A percentile compares a stretch with the other conserved stretches of the same genome.
These are phyloP conservation scores for Ophion costatus DNA, from an alignment of 2,888 invertebrate species.

Conservation along the genomic window DNA sequence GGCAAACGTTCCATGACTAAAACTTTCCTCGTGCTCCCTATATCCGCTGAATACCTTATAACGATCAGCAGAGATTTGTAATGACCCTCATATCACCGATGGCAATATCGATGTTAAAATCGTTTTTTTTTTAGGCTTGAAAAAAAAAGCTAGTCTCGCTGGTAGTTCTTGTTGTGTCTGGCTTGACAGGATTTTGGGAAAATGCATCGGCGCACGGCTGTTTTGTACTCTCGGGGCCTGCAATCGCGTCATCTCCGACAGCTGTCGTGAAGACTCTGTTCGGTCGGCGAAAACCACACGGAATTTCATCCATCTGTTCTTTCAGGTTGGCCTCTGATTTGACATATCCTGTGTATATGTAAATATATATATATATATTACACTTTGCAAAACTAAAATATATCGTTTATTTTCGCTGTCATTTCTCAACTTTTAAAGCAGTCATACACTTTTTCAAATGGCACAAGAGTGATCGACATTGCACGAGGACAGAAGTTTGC, in stretches of 20 bases:
- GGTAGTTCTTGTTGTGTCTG: neutral
- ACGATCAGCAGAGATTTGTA: neutral
- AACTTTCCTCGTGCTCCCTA: neutral
- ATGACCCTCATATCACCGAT: constrained; percentile 2
- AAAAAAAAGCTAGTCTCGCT: neutral
- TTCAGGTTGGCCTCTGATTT: constrained; percentile 51
- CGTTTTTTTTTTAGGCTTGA: neutral
- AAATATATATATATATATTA: neutral
- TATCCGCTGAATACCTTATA: constrained; percentile 13
- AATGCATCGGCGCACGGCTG: constrained; percentile 59
- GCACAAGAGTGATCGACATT: no score
- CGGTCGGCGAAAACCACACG: constrained; percentile 46
- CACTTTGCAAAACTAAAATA: neutral
- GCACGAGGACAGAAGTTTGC: no score
- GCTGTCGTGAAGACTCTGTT: constrained; percentile 55
- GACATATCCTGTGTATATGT: constrained; percentile 31
- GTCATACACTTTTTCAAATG: no score
- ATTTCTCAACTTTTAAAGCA: neutral
- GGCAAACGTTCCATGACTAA: constrained; percentile 21
- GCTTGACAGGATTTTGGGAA: neutral
- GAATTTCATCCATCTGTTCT: constrained; percentile 70
- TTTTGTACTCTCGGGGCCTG: constrained; percentile 26
- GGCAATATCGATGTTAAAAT: neutral
- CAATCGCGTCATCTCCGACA: constrained; percentile 67
- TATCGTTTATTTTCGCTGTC: no score